These are phyloP conservation scores for Emydoidea blandingii DNA, from an alignment of 2,797 vertebrate species.

Conservation along the genomic window DNA sequence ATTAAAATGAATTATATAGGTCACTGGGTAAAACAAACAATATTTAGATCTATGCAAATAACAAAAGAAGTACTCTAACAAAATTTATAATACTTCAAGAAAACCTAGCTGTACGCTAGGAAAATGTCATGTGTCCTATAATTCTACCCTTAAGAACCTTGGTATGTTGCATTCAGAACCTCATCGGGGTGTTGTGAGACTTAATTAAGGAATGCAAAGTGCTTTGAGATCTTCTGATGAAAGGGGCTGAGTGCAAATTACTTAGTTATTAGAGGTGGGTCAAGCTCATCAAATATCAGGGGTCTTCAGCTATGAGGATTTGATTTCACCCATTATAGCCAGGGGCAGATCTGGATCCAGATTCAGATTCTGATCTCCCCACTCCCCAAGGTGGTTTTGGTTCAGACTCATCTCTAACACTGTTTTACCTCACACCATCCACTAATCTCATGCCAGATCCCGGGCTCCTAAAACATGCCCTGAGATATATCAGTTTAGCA, in stretches of 20 bases:
- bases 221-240: neutral
- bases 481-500: neutral
- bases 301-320: rapidly evolving
- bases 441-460: neutral
- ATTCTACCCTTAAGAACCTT: neutral
- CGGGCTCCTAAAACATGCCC: neutral
- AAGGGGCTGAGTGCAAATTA: rapidly evolving
- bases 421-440: neutral
- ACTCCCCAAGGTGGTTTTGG: neutral
- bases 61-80: slow-evolving; percentile 31
- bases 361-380: neutral
- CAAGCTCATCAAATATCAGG: neutral
- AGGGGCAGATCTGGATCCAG: neutral
- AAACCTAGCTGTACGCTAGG: neutral
- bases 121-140: slow-evolving; percentile 41
- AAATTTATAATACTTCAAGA: slow-evolving; percentile 31
- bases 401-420: neutral
- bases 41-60: slow-evolving; percentile 11
- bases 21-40: slow-evolving; percentile 31
- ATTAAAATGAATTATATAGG: slow-evolving; percentile 56
- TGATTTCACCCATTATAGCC: neutral
- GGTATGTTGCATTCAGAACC: neutral
- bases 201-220: neutral
- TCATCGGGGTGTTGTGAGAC: neutral
- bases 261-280: neutral